phyloP scores from a whole-genome alignment of 2,797 vertebrate species.

The Squalus acanthias region DNA sequence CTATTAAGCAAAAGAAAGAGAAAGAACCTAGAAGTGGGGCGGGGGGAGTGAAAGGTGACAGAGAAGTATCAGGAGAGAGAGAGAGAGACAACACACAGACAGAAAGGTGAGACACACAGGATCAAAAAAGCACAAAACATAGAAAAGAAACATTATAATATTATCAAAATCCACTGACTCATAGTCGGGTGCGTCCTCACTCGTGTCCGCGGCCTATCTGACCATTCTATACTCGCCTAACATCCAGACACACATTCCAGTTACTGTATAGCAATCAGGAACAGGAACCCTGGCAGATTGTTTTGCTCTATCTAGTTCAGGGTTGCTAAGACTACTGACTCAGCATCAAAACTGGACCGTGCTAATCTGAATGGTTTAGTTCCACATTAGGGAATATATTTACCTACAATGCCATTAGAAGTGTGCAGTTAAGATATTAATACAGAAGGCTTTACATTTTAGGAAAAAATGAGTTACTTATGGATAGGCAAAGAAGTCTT shows the following conservation, averaged over 20 bases:
- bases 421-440: neutral
- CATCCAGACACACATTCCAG: neutral
- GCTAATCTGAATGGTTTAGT: constrained; percentile 1
- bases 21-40: neutral
- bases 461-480: neutral
- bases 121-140: neutral
- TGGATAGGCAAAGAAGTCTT: neutral
- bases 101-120: neutral
- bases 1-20: neutral
- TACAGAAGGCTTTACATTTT: neutral
- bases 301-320: neutral
- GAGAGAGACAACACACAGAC: neutral
- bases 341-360: neutral
- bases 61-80: neutral
- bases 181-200: neutral
- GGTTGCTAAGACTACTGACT: neutral
- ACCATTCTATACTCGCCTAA: neutral
- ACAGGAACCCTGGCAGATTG: neutral
- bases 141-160: neutral
- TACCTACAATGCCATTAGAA: neutral
- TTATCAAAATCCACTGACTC: neutral
- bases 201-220: neutral
- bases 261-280: neutral
- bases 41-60: neutral
- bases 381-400: neutral